Conservation (phyloP, 2,113 vertebrate genomes). For the Mormyrus iriodes region DNA sequence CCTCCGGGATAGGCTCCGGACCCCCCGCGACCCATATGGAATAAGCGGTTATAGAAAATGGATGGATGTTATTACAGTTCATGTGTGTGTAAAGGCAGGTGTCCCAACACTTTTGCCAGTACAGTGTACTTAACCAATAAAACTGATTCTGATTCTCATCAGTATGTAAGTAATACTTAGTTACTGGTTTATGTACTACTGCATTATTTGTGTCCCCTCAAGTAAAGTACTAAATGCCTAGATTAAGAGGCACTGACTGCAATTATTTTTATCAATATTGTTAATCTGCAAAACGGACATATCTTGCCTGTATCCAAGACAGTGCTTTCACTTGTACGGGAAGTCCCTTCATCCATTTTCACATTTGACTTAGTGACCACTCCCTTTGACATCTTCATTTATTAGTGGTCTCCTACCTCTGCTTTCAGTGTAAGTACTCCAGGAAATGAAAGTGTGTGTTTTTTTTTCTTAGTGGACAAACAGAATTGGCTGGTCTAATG, state of each 20-base stretch:
- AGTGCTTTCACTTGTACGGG: neutral
- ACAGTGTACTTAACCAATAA: neutral
- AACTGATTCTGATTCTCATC: neutral
- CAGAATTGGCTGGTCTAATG: neutral
- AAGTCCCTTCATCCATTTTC: neutral
- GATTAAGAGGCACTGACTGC: neutral
- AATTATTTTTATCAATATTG: neutral
- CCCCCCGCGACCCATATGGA: no score
- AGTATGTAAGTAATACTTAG: neutral
- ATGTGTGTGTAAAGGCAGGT: no score
- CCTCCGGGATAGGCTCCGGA: no score
- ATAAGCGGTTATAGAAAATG: no score
- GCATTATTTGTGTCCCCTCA: neutral
- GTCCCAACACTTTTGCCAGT: no score
- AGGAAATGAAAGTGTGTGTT: neutral
- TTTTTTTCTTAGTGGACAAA: neutral
- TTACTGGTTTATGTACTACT: neutral
- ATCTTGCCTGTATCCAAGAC: neutral
- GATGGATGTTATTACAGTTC: no score
- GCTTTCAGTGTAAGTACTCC: neutral
- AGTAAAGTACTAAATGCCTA: neutral
- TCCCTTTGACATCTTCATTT: neutral
- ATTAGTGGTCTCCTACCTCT: neutral
- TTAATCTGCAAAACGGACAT: neutral
- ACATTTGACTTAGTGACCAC: neutral